Conservation (phyloP, 2,888 invertebrate species). For the Dinocampus coccinellae region DNA sequence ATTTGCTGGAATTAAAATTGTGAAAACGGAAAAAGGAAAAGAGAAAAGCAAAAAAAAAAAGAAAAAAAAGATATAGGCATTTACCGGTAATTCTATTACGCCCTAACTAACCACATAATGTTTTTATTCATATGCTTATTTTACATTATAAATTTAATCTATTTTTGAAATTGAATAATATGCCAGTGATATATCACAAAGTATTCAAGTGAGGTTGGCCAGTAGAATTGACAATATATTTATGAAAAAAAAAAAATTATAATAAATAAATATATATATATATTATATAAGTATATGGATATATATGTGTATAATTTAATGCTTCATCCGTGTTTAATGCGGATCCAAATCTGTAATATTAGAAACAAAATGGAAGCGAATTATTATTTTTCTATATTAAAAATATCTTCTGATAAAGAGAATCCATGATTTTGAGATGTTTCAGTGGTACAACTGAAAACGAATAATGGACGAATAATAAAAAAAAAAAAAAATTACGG, state of each 20-base stretch:
- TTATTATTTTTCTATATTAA: slow-evolving; percentile 44
- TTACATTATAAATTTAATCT: neutral
- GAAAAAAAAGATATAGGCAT: neutral
- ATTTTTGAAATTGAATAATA: neutral
- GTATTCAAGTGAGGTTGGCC: slow-evolving; percentile 7
- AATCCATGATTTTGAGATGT: neutral
- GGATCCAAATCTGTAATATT: neutral
- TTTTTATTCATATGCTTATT: neutral
- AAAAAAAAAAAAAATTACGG: slow-evolving; percentile 40
- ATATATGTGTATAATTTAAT: neutral
- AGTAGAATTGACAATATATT: slow-evolving; percentile 13
- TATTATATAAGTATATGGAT: neutral
- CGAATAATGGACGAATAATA: slow-evolving; percentile 24
- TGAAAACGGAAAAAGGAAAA: slow-evolving; percentile 27
- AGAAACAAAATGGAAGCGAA: slow-evolving; percentile 29
- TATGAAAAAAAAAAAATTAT: neutral
- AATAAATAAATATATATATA: neutral
- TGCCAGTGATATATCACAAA: neutral
- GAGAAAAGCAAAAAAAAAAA: slow-evolving; percentile 25
- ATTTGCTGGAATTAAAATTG: slow-evolving; percentile 24
- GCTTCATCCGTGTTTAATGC: neutral
- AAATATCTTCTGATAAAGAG: neutral
- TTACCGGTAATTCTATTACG: neutral
- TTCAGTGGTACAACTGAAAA: slow-evolving; percentile 2
- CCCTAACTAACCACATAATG: neutral